phyloP scores from a whole-genome alignment of 2,888 invertebrate genomes.

The Oligia strigilis region DNA sequence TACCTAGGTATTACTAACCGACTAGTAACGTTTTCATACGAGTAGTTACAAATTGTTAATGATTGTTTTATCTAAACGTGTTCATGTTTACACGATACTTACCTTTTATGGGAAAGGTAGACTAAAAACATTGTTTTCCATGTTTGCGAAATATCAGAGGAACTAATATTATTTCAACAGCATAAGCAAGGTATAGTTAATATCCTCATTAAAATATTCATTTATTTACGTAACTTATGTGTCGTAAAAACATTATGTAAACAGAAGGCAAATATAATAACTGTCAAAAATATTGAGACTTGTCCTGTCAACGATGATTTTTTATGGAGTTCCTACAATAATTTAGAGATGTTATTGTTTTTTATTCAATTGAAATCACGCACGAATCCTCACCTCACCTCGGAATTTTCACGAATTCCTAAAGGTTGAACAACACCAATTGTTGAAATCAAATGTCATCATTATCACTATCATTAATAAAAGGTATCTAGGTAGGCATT shows the following conservation, averaged over 20 bases:
- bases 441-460: background rate
- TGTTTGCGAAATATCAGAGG: background rate
- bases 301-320: conserved; percentile 3
- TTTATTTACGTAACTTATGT: conserved; percentile 2
- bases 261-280: background rate
- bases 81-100: background rate
- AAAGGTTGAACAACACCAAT: background rate
- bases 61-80: background rate
- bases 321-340: conserved; percentile 17
- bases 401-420: background rate
- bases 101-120: background rate
- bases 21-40: background rate
- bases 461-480: background rate
- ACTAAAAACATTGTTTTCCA: background rate
- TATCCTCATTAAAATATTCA: conserved; percentile 31
- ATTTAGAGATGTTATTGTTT: background rate
- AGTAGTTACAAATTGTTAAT: no score
- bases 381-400: no score
- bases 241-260: background rate
- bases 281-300: conserved; percentile 23
- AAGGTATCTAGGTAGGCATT: background rate
- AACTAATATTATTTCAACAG: background rate
- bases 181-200: background rate
- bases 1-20: background rate
- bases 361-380: no score